Conservation (phyloP, 2,888 invertebrate genomes). For the Limulus polyphemus region DNA sequence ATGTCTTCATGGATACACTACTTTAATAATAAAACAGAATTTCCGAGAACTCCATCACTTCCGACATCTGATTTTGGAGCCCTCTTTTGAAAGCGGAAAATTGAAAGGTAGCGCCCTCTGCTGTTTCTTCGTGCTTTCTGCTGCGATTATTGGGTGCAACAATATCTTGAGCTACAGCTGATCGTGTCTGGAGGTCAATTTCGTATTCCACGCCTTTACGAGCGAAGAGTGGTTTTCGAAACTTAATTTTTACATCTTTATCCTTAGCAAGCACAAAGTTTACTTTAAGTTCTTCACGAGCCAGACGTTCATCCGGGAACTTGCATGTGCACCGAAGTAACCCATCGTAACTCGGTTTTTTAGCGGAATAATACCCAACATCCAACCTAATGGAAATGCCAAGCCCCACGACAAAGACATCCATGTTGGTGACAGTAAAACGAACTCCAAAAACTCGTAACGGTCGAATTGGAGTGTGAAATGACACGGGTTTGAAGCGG, state of each 20-base stretch:
- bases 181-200: constrained; percentile 21
- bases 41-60: constrained; percentile 23
- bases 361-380: constrained; percentile 15
- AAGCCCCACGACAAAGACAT: constrained; percentile 27
- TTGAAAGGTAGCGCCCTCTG: constrained; percentile 20
- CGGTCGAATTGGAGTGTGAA: constrained; percentile 23
- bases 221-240: constrained; percentile 20
- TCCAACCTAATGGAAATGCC: constrained; percentile 27
- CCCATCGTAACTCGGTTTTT: constrained; percentile 26
- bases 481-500: constrained; percentile 26
- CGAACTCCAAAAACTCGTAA: constrained; percentile 24
- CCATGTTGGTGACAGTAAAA: constrained; percentile 26
- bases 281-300: constrained; percentile 20
- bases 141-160: constrained; percentile 21
- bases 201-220: constrained; percentile 23
- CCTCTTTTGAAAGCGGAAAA: constrained; percentile 21
- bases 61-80: constrained; percentile 18
- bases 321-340: constrained; percentile 27
- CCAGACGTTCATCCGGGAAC: constrained; percentile 21
- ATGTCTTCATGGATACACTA: background rate
- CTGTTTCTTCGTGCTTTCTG: constrained; percentile 20
- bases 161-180: constrained; percentile 21
- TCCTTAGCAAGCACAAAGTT: constrained; percentile 22
- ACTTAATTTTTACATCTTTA: constrained; percentile 20
- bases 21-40: constrained; percentile 22